Percentiles rank a stretch among this genome's conserved stretches.
Conservation (phyloP, 2,113 vertebrate genomes). For the Epinephelus moara region DNA sequence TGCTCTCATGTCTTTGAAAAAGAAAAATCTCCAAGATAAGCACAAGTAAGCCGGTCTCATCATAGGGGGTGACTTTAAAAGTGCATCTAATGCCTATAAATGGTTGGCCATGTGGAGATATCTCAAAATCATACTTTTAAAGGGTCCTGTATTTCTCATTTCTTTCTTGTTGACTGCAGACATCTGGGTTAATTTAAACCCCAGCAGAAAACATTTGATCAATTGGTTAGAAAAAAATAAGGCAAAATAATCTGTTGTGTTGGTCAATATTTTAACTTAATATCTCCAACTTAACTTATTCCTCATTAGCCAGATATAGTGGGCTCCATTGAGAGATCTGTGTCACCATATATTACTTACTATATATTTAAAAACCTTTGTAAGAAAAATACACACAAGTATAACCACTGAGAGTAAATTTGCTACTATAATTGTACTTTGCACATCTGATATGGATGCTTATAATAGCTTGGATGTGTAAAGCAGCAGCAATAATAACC, state of each 20-base stretch:
- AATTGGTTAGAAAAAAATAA: too few relatives aligned
- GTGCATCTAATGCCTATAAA: conserved; percentile 8
- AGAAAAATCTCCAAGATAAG: conserved; percentile 25
- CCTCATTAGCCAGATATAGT: not conserved
- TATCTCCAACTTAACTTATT: not conserved
- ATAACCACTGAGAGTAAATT: not conserved
- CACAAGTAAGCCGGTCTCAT: conserved; percentile 23
- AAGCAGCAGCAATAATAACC: conserved; percentile 40
- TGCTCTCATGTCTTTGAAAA: conserved; percentile 31
- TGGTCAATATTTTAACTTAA: conserved; percentile 1
- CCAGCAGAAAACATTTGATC: too few relatives aligned
- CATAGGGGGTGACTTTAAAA: conserved; percentile 19
- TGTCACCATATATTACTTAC: not conserved
- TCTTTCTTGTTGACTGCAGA: not conserved
- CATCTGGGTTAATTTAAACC: too few relatives aligned
- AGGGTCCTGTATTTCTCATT: not conserved
- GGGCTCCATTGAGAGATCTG: too few relatives aligned
- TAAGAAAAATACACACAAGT: not conserved
- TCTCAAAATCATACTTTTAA: conserved; percentile 5
- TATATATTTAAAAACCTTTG: too few relatives aligned
- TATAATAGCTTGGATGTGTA: conserved; percentile 25
- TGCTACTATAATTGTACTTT: conserved; percentile 8
- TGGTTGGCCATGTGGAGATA: not conserved
- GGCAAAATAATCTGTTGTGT: too few relatives aligned
- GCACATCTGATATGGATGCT: conserved; percentile 26